Conservation (phyloP, 2,797 vertebrate genomes). For the Rhinichthys osculus region DNA sequence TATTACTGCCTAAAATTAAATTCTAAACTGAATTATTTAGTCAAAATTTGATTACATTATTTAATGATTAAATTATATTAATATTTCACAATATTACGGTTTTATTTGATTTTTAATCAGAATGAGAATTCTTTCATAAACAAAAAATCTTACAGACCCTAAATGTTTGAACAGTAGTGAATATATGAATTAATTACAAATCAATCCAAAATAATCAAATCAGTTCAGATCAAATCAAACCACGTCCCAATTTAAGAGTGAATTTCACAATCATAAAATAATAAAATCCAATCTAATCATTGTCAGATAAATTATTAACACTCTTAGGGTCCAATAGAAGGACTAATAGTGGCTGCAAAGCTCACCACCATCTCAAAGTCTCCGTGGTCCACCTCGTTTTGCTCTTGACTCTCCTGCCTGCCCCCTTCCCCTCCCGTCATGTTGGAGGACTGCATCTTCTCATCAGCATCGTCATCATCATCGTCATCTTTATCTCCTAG, state of each 20-base stretch:
- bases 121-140: background rate
- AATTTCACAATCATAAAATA: background rate
- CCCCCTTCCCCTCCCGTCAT: constrained; percentile 89
- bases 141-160: background rate
- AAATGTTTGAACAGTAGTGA: background rate
- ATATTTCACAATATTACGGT: background rate
- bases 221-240: background rate
- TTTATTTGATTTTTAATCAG: background rate
- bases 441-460: constrained; percentile 93
- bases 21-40: background rate
- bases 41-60: background rate
- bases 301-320: background rate
- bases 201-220: background rate
- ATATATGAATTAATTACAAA: background rate
- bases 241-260: background rate
- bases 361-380: constrained; percentile 99
- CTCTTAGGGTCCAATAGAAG: background rate
- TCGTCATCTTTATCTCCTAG: constrained; percentile 98
- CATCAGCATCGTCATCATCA: constrained; percentile 94
- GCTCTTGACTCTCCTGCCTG: constrained; percentile 94
- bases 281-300: background rate
- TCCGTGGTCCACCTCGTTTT: constrained; percentile 94
- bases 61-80: too few species aligned
- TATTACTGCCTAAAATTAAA: background rate
- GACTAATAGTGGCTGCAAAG: constrained; percentile 43